These are phyloP conservation scores for Speoplatyrhinus poulsoni DNA, from an alignment of 2,113 vertebrate genomes.

Conservation along the genomic window DNA sequence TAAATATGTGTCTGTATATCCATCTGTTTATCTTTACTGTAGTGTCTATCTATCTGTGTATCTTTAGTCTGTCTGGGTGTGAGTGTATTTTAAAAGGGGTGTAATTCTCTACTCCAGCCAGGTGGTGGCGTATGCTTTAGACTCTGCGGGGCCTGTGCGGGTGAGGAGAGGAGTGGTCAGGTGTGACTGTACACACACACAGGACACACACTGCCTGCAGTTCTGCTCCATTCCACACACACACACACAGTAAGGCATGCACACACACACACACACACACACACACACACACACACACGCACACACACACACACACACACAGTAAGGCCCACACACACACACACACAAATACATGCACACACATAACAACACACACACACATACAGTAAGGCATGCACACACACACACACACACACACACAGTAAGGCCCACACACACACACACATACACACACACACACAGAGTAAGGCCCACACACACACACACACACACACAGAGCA, in stretches of 20 bases:
- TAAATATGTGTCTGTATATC: neutral
- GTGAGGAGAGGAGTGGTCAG: conserved; percentile 55
- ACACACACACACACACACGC: neutral
- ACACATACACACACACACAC: neutral
- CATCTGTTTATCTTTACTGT: no score
- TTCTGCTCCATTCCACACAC: conserved; percentile 56
- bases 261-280: neutral
- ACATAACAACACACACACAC: neutral
- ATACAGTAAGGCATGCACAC: no score
- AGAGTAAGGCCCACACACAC: no score
- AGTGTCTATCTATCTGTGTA: no score
- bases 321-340: no score
- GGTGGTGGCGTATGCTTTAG: conserved; percentile 67
- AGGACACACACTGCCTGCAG: conserved; percentile 54
- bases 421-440: neutral
- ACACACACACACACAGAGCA: no score
- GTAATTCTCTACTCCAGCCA: conserved; percentile 53
- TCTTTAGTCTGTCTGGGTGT: no score
- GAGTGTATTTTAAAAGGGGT: no score
- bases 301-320: no score
- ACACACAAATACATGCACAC: neutral
- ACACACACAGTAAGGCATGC: conserved; percentile 38
- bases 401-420: neutral
- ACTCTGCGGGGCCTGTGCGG: conserved; percentile 55
- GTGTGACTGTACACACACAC: conserved; percentile 57